Evolutionary conservation across 2,113 vertebrate species (phyloP).

Genomic region (Ceratotherium simum): DNA sequence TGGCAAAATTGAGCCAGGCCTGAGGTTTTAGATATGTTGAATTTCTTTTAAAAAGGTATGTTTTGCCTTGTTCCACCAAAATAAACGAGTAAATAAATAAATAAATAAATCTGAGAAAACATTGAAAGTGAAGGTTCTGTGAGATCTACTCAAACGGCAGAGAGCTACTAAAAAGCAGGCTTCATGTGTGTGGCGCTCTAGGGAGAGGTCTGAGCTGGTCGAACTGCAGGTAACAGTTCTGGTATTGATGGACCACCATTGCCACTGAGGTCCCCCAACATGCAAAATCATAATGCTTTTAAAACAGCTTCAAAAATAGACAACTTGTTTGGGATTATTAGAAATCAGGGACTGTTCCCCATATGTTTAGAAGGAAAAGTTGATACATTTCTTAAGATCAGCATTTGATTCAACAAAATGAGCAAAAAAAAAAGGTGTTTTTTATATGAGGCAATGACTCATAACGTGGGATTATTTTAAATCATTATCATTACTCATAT

Average conservation of each 20-base stretch:
- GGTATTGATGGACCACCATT: background rate
- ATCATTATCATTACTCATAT: background rate
- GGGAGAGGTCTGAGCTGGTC: background rate
- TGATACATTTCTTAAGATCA: background rate
- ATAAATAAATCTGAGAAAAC: background rate
- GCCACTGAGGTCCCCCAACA: rapidly evolving
- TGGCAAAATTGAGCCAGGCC: background rate
- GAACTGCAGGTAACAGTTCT: rapidly evolving
- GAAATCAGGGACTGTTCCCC: background rate
- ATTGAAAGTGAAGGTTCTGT: background rate
- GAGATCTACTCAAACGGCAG: too few species aligned
- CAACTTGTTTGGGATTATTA: background rate
- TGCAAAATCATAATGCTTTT: rapidly evolving
- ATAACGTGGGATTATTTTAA: background rate
- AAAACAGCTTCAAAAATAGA: background rate
- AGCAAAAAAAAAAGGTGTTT: background rate
- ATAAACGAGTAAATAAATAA: too few species aligned
- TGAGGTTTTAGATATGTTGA: background rate
- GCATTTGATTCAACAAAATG: background rate
- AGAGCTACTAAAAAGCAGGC: background rate
- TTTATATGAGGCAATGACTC: background rate
- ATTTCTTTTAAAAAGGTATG: background rate
- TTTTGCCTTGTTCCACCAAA: background rate
- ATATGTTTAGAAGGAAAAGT: background rate
- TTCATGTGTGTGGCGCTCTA: rapidly evolving